Percentiles rank a stretch among this genome's conserved stretches.
phyloP scores from a whole-genome alignment of 2,888 invertebrate species.

The Diarsia brunnea region DNA sequence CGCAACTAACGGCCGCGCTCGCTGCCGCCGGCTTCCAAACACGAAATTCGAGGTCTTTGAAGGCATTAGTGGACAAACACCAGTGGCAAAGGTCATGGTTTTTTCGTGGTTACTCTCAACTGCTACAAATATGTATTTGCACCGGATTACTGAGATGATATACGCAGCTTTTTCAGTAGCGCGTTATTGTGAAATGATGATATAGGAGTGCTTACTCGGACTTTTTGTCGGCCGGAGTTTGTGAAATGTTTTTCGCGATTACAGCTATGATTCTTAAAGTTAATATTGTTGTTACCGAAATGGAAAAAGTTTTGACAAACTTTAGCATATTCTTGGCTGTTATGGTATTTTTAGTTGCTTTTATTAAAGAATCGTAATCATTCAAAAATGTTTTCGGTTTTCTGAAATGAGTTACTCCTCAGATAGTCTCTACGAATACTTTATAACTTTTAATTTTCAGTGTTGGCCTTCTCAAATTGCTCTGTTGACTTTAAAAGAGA shows the following conservation, averaged over 20 bases:
- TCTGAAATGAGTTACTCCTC: background rate
- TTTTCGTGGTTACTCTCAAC: conserved; percentile 64
- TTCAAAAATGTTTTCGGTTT: conserved; percentile 8
- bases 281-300: conserved; percentile 56
- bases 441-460: conserved; percentile 23
- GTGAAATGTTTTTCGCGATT: conserved; percentile 41
- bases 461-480: conserved; percentile 1
- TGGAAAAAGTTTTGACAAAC: conserved; percentile 50
- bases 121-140: conserved; percentile 56
- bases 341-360: conserved; percentile 39
- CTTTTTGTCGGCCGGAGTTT: conserved; percentile 37
- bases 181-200: conserved; percentile 52
- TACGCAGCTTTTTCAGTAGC: conserved; percentile 38
- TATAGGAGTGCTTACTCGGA: conserved; percentile 25
- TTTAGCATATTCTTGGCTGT: conserved; percentile 26
- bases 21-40: conserved; percentile 77
- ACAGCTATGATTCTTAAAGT: conserved; percentile 47
- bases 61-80: conserved; percentile 79
- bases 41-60: conserved; percentile 83
- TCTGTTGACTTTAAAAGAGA: conserved; percentile 21
- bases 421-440: conserved; percentile 2
- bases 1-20: conserved; percentile 81
- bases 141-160: conserved; percentile 50
- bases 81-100: conserved; percentile 86
- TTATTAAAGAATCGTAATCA: conserved; percentile 1